Base-by-base conservation (phyloP, 1,140 invertebrate genomes). In the Drosophila guanche region DNA sequence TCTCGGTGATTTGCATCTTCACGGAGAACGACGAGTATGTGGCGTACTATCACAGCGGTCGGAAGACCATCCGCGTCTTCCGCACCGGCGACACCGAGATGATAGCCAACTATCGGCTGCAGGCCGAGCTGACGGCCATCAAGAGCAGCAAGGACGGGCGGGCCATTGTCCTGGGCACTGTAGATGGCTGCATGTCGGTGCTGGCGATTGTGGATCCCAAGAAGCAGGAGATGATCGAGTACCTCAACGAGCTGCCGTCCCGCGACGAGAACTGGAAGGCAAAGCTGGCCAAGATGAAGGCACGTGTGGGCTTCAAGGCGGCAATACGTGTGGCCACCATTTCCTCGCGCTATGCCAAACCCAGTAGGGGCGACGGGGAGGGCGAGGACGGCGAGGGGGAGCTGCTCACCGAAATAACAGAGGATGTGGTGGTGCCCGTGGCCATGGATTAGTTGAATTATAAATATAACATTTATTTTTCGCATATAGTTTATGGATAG, bases 21-120 rank as follows among this genome's bases (percentile, higher is more conserved):
- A 99, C 97, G 41, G 95, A 95, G 69, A 98, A 96, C 7, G 97
- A 99, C 81, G 95, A 98, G 76, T 99, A 99, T 80, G 98, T 99
- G 4, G 93, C 99, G 3, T 99, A 99, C 91, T 99, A 99, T 81
- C 98, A 99, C 90, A 98, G 97, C 75, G 90, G 90, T 0, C 95
- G 96, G 69, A 97, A 98, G 92, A 99, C 98, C 6, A 93, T 99
- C 47, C 93, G 97, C 60, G 95, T 98, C 5, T 99, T 99, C 91
- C 95, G 97, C 80, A 95, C 97, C 3, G 92, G 93, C 2, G 97
- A 99, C 91, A 97, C 97, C 1, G 94, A 95, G 88, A 95, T 97
- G 93, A 95, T 99, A 71, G 97, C 97, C 20, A 98, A 99, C 92
- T 99, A 97, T 89, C 93, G 97, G 72, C 95, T 98, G 0, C 97